Conservation (phyloP, 2,797 vertebrate species). For the Cyclura pinguis region DNA sequence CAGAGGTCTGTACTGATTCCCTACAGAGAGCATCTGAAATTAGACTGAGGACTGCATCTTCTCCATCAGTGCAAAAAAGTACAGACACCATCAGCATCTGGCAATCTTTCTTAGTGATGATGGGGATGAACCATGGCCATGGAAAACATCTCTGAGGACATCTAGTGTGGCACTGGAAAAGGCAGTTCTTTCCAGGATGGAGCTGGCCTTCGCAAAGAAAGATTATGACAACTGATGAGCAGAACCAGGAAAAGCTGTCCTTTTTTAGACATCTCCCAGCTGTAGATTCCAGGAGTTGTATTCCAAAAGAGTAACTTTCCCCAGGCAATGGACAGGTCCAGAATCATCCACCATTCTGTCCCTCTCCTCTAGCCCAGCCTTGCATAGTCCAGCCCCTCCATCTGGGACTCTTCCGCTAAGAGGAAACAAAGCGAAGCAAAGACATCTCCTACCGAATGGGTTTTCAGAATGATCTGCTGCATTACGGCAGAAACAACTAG, state of each 20-base stretch:
- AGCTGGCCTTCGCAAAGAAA: neutral
- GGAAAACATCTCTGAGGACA: neutral
- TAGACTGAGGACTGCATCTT: neutral
- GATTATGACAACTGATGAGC: neutral
- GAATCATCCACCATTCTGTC: neutral
- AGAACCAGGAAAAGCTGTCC: no score
- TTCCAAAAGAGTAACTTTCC: neutral
- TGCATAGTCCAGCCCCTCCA: neutral
- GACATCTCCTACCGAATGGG: neutral
- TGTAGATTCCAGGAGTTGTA: neutral
- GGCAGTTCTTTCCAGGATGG: neutral
- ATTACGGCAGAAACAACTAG: neutral
- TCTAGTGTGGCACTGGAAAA: no score
- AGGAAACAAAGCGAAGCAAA: neutral
- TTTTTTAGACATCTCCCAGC: neutral
- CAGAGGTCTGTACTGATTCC: neutral
- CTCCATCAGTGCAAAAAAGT: neutral
- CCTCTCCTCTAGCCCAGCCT: neutral
- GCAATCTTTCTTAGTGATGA: neutral
- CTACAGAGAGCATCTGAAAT: no score
- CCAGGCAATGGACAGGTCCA: neutral
- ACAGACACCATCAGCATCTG: neutral
- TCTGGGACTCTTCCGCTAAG: neutral
- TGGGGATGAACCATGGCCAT: neutral
- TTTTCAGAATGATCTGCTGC: neutral